Conservation (phyloP, 2,797 vertebrate genomes). For the Melanotaenia nigrans region DNA sequence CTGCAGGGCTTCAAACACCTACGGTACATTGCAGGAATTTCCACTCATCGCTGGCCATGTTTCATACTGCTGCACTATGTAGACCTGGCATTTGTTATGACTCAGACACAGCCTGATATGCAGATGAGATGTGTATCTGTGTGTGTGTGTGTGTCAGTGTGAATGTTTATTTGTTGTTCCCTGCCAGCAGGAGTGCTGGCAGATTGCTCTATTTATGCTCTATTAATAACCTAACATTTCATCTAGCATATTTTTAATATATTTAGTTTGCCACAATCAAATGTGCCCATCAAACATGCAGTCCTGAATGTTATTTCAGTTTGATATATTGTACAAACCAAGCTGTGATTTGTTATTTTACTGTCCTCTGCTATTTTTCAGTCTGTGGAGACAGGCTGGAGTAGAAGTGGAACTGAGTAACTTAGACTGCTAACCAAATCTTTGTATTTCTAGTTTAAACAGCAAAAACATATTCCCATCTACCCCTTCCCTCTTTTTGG, state of each 20-base stretch:
- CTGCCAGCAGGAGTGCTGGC: constrained; percentile 55
- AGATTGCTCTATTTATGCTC: constrained; percentile 47
- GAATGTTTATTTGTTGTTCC: constrained; percentile 44
- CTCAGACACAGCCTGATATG: constrained; percentile 65
- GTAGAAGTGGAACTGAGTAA: not conserved
- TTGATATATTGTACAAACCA: constrained; percentile 25
- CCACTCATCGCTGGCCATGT: constrained; percentile 45
- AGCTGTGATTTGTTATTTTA: constrained; percentile 9
- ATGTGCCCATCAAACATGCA: not conserved
- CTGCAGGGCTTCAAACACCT: constrained; percentile 38
- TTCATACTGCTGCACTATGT: constrained; percentile 53
- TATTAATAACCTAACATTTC: constrained; percentile 71
- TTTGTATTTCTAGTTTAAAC: not conserved
- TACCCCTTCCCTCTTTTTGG: too few relatives aligned
- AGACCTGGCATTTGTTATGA: constrained; percentile 71
- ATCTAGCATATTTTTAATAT: constrained; percentile 39
- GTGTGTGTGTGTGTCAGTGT: constrained; percentile 24
- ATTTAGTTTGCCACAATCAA: constrained; percentile 32
- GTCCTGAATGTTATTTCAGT: constrained; percentile 15
- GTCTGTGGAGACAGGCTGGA: not conserved
- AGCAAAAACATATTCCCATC: not conserved
- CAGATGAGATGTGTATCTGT: constrained; percentile 32
- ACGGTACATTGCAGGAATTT: constrained; percentile 51
- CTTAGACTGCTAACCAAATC: not conserved
- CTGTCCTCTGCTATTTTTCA: not conserved